These are phyloP conservation scores for Glareola pratincola DNA, from an alignment of 2,113 vertebrate genomes.

Conservation along the genomic window DNA sequence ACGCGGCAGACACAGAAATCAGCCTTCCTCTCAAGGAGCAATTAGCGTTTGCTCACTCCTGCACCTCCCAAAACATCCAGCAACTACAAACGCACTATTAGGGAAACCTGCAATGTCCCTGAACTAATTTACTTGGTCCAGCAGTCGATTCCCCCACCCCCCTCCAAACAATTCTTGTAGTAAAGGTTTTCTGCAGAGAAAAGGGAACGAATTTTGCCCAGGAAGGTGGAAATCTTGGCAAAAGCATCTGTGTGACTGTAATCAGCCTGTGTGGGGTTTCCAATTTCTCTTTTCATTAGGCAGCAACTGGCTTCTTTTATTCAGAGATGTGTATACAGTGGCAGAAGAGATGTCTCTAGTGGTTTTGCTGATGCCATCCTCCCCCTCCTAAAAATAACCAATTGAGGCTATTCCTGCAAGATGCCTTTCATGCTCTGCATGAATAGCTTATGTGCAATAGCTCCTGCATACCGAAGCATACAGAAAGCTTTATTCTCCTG, in stretches of 20 bases:
- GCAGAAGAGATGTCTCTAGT: neutral
- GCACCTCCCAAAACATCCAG: neutral
- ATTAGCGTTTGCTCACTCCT: neutral
- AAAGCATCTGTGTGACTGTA: neutral
- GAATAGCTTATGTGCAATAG: neutral
- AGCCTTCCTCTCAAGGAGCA: neutral
- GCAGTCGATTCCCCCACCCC: neutral
- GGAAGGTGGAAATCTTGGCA: neutral
- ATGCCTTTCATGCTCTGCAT: neutral
- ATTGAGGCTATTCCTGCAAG: neutral
- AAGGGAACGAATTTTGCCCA: neutral
- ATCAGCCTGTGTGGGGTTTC: neutral
- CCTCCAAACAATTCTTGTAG: neutral
- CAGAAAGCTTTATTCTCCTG: neutral
- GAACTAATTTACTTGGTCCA: neutral
- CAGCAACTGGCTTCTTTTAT: neutral
- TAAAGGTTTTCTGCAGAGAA: neutral
- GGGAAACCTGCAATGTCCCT: neutral
- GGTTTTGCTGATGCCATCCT: slow-evolving; percentile 2
- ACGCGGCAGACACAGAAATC: neutral
- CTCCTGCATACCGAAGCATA: neutral
- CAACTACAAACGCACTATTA: rapidly evolving
- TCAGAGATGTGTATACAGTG: neutral
- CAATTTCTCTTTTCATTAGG: slow-evolving; percentile 9
- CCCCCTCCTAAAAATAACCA: slow-evolving; percentile 5